Evolutionary conservation across 1,140 invertebrate genomes (phyloP), one percentile per base, ranked within the genome.

Genomic region (Sminthurides bifidus): DNA sequence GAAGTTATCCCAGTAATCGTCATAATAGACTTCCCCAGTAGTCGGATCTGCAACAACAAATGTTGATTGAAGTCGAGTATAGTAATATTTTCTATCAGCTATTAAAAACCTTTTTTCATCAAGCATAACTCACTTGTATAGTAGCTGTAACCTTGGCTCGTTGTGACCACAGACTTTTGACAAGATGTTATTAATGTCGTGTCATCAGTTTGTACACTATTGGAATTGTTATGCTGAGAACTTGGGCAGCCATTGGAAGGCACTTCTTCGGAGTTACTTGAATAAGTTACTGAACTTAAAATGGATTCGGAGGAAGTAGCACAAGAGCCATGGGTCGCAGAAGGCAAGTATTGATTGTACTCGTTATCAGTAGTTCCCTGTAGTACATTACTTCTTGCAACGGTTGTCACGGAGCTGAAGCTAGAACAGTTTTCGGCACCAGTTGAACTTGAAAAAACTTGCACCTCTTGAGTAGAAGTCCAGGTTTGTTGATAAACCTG

Each of bases 1-100:
- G 68, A 90, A 88, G 1, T 83, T 76, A 61, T 88, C 84, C 69
- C 82, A 82, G 72, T 85, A 85, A 2, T 82, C 80, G 15, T 81
- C 78, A 12, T 78, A 60, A 44, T 65, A 63, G 30, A 61, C 74
- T 65, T 81, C 78, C 29, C 67, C 54, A 24, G 44, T 48, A 26
- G 3, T 6, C 8, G 24, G 10, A 48, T 48, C 19, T 26, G 44
- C 6, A 48, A 17, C 33, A 12, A 37, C 33, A 12, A 37, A 12
- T 37, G 17, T 17, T 37, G 17, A 12, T 37, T 12, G 33, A 12
- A 37, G 10, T 44, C 21, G 21, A 44, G 21, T 44, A 12, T n/a
- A 44, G 41, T 12, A n/a, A 10, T 44, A 23, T 12, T 44, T n/a
- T n/a, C n/a, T n/a, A n/a, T n/a, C n/a, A n/a, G n/a, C n/a, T n/a